Conservation (phyloP, 2,797 vertebrate genomes). For the Fistularia tabacaria region DNA sequence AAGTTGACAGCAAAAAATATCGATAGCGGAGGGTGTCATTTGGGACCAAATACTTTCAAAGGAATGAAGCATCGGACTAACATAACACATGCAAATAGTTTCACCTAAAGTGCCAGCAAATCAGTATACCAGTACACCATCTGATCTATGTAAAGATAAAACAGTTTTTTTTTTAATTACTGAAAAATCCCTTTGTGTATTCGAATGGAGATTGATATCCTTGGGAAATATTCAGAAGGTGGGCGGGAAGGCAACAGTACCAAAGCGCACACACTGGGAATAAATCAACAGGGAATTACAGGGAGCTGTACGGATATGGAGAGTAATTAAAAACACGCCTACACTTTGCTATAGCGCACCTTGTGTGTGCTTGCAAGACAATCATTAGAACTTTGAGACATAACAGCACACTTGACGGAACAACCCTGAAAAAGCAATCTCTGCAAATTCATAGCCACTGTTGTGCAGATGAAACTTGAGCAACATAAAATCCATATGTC, state of each 20-base stretch:
- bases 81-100: slow-evolving; percentile 2
- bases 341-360: slow-evolving; percentile 22
- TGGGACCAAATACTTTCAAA: neutral
- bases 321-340: slow-evolving; percentile 56
- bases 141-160: slow-evolving; percentile 27
- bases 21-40: slow-evolving; percentile 1
- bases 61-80: too few relatives aligned
- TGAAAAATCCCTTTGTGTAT: slow-evolving; percentile 29
- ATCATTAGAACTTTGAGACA: slow-evolving; percentile 36
- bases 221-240: slow-evolving; percentile 35
- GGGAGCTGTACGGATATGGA: too few relatives aligned
- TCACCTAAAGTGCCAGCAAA: slow-evolving; percentile 14
- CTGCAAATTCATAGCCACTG: too few relatives aligned
- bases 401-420: slow-evolving; percentile 32
- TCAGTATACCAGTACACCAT: slow-evolving; percentile 23
- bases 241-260: slow-evolving; percentile 35
- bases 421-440: slow-evolving; percentile 16
- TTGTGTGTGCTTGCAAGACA: slow-evolving; percentile 12
- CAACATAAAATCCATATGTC: slow-evolving; percentile 45
- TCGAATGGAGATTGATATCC: slow-evolving; percentile 26
- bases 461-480: slow-evolving; percentile 7
- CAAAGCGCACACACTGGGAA: slow-evolving; percentile 17
- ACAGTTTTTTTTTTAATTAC: slow-evolving; percentile 41
- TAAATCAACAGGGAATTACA: slow-evolving; percentile 21
- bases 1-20: slow-evolving; percentile 16